Conservation (phyloP, 1,140 invertebrate species). For the Bradysia coprophila region DNA sequence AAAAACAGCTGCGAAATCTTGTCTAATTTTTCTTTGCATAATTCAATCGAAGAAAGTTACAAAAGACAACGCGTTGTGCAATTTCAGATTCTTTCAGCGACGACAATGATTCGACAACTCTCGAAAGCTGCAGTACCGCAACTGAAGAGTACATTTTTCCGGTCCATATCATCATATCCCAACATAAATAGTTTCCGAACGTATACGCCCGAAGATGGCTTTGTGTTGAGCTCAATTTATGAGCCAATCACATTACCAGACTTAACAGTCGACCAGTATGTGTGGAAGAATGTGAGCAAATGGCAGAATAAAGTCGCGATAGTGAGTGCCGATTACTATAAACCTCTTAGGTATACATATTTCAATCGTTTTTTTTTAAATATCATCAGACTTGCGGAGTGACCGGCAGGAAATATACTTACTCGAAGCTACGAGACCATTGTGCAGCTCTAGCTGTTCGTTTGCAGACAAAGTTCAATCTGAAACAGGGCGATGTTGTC, state of each 20-base stretch:
- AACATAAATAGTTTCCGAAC: background rate
- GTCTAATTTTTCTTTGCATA: too few relatives aligned
- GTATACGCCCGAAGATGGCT: background rate
- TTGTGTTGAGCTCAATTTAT: slow-evolving; percentile 19
- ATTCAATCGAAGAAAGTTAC: too few relatives aligned
- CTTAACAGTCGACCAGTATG: slow-evolving; percentile 34
- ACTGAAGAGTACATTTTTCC: too few relatives aligned
- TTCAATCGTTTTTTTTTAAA: too few relatives aligned
- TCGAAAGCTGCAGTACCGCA: too few relatives aligned
- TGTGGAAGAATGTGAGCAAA: slow-evolving; percentile 39
- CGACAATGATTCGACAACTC: too few relatives aligned
- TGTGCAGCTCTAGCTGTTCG: slow-evolving; percentile 45
- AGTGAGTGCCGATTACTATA: too few relatives aligned
- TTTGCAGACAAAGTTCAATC: slow-evolving; percentile 39
- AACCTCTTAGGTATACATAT: too few relatives aligned
- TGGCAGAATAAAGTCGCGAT: slow-evolving; percentile 36
- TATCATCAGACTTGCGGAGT: slow-evolving; percentile 41
- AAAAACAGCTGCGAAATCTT: too few relatives aligned
- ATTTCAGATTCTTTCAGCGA: too few relatives aligned
- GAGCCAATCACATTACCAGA: slow-evolving; percentile 30
- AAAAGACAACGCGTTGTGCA: too few relatives aligned
- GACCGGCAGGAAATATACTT: slow-evolving; percentile 52
- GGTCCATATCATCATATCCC: background rate
- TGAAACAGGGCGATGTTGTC: slow-evolving; percentile 48
- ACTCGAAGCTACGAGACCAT: slow-evolving; percentile 37